These are phyloP conservation scores for Tiliacea aurago DNA, from an alignment of 2,888 invertebrate genomes.

Conservation along the genomic window DNA sequence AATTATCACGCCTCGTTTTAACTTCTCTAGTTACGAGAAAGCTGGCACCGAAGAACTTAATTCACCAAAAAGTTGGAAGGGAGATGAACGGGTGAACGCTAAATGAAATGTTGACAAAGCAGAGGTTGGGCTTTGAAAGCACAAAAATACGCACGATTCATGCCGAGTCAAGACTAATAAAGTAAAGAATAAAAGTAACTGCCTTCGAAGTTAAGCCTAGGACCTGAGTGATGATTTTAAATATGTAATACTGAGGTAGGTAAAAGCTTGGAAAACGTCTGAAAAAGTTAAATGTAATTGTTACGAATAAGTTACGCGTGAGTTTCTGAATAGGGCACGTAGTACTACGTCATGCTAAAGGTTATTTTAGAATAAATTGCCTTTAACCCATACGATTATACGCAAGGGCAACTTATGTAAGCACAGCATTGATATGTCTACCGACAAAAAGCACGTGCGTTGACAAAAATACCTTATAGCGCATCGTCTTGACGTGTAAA, in stretches of 20 bases:
- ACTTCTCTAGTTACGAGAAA: constrained; percentile 4
- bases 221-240: neutral
- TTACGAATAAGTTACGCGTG: constrained; percentile 18
- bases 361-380: constrained; percentile 36
- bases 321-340: constrained; percentile 33
- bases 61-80: neutral
- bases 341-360: constrained; percentile 14
- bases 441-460: constrained; percentile 56
- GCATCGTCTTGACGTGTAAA: constrained; percentile 74
- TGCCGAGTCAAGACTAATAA: neutral
- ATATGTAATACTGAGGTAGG: too few relatives aligned
- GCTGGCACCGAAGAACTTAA: neutral
- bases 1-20: constrained; percentile 40
- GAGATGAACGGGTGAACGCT: neutral
- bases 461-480: constrained; percentile 66
- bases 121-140: neutral
- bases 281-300: constrained; percentile 21
- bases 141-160: neutral
- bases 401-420: constrained; percentile 9
- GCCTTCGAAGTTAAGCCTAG: too few relatives aligned
- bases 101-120: neutral
- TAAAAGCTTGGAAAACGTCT: neutral
- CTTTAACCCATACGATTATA: neutral
- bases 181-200: neutral
- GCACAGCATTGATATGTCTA: constrained; percentile 13